Evolutionary conservation across 2,888 invertebrate species (phyloP).

Genomic region (Andricus quercusramuli): DNA sequence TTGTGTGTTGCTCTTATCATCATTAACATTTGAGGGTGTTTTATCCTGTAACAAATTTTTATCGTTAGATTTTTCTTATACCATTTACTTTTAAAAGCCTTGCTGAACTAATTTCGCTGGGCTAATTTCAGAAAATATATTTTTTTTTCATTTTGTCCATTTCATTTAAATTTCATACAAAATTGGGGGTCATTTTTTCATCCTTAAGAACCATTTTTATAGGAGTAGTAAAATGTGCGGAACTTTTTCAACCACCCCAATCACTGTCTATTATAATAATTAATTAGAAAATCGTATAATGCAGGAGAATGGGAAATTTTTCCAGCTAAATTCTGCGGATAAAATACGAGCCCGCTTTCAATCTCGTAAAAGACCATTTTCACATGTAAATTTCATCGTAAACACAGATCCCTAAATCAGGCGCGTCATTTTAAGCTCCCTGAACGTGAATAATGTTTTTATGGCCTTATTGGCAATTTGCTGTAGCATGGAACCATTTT

Average conservation of each 20-base stretch:
- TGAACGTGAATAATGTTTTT: neutral
- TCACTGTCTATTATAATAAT: neutral
- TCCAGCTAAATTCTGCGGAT: neutral
- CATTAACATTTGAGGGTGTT: too few relatives aligned
- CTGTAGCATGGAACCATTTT: conserved; percentile 39
- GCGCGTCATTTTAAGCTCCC: neutral
- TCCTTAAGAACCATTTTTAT: neutral
- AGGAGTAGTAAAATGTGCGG: neutral
- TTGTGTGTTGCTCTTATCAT: too few relatives aligned
- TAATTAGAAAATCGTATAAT: neutral
- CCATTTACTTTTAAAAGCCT: too few relatives aligned
- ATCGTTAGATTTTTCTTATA: too few relatives aligned
- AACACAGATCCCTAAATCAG: neutral
- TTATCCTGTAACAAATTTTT: too few relatives aligned
- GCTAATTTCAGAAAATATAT: too few relatives aligned
- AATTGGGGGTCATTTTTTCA: neutral
- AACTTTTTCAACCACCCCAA: neutral
- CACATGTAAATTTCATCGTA: neutral
- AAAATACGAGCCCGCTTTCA: neutral
- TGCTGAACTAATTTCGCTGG: too few relatives aligned
- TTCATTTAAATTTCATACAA: neutral
- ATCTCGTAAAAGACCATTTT: neutral
- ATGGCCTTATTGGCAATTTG: conserved; percentile 13
- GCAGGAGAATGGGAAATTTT: neutral
- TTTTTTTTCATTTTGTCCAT: too few relatives aligned